Base-by-base conservation (phyloP, 1,140 invertebrate genomes). In the Scaptomyza montana region DNA sequence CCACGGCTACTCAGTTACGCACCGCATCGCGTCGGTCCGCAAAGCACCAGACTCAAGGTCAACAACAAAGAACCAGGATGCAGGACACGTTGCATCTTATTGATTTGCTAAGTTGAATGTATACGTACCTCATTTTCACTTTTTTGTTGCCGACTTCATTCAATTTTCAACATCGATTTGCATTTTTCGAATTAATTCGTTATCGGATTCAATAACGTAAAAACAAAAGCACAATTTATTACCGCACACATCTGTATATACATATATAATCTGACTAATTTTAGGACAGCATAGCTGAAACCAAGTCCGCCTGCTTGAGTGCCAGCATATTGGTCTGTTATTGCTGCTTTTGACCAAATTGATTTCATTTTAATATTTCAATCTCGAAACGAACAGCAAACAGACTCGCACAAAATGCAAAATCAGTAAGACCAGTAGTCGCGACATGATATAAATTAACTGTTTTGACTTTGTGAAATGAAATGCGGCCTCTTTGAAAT, bases 371-470 rank as follows among this genome's bases (percentile, higher is more conserved):
- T 87, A 81, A 90, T 87, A 90, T 90, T 90, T 84, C 82, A 90
- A 90, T 82, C 82, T 87, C 78, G 79, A 81, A 90, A 79, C 59
- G 71, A 69, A 36, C 33, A 50, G 45, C 47, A 10, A 36, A 28
- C 68, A 56, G 33, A 36, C 36, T 47, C 70, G 36, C 45, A 66
- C 74, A 87, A 90, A 90, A 91, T 91, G 84, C 85, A 89, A 91
- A 90, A 91, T 91, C 89, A 90, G 89, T 91, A 91, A 91, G 89
- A 91, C 89, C 89, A 91, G 89, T 91, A 91, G 89, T 91, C 89
- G 89, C 89, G 89, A 91, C 89, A 91, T 90, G 89, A 91, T 90
- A 91, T 91, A 91, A 91, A 91, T 91, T 91, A 91, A 91, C 89
- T 91, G 89, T 91, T 91, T 91, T 91, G 89, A 91, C 89, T 91